Evolutionary conservation across 1,140 invertebrate genomes (phyloP).

Genomic region (Bathynomus jamesi): DNA sequence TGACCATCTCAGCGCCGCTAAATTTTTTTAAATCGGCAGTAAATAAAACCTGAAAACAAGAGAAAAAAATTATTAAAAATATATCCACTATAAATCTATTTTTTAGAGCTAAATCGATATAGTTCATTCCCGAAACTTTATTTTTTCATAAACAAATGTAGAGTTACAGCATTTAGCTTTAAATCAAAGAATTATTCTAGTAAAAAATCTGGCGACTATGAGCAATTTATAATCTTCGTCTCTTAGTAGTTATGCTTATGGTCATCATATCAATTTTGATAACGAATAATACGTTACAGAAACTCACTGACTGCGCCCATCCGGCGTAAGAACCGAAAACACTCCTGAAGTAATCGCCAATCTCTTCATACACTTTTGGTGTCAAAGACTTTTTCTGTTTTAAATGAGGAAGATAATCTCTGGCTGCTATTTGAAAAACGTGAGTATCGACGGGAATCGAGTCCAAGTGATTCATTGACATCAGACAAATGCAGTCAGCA

Average conservation of each 20-base stretch:
- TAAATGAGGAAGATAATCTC: constrained; percentile 73
- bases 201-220: too few relatives aligned
- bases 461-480: constrained; percentile 83
- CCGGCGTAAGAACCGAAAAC: constrained; percentile 82
- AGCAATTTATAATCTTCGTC: too few relatives aligned
- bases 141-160: too few relatives aligned
- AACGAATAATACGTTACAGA: too few relatives aligned
- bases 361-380: constrained; percentile 72
- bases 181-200: too few relatives aligned
- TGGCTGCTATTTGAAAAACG: constrained; percentile 81
- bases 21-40: constrained; percentile 66
- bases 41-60: constrained; percentile 59
- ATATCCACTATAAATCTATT: too few relatives aligned
- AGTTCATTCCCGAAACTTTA: too few relatives aligned
- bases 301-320: constrained; percentile 84
- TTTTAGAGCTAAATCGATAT: too few relatives aligned
- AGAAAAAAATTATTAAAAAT: too few relatives aligned
- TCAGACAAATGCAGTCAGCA: constrained; percentile 96
- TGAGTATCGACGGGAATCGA: constrained; percentile 94
- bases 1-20: background rate
- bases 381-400: constrained; percentile 69
- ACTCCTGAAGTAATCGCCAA: constrained; percentile 67
- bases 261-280: too few relatives aligned
- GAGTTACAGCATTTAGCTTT: too few relatives aligned
- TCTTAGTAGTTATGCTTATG: too few relatives aligned